phyloP scores from a whole-genome alignment of 2,888 invertebrate genomes.

The Hydrotaea cyrtoneurina region DNA sequence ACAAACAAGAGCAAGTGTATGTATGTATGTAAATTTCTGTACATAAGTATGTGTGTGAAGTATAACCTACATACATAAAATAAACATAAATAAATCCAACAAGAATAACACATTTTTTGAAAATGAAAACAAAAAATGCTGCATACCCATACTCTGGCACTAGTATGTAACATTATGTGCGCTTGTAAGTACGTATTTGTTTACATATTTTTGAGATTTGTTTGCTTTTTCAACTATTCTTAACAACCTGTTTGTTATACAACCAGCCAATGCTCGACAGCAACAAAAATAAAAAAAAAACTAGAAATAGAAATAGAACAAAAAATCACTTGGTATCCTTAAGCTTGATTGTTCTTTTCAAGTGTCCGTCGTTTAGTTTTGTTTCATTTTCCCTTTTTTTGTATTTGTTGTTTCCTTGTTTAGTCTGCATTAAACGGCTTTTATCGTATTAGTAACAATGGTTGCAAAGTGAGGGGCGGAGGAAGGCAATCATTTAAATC shows the following conservation, averaged over 20 bases:
- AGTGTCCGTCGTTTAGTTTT: slow-evolving; percentile 10
- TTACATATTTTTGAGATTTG: slow-evolving; percentile 31
- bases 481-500: slow-evolving; percentile 35
- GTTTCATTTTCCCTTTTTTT: not conserved
- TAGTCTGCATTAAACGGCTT: slow-evolving; percentile 24
- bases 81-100: slow-evolving; percentile 44
- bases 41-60: slow-evolving; percentile 18
- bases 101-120: slow-evolving; percentile 5
- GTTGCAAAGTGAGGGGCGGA: not conserved
- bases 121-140: not conserved
- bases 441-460: not conserved
- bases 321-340: slow-evolving; percentile 25
- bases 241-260: slow-evolving; percentile 43
- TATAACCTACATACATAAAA: slow-evolving; percentile 53
- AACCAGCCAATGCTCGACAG: not conserved
- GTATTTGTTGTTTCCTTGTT: slow-evolving; percentile 6
- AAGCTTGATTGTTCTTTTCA: slow-evolving; percentile 41
- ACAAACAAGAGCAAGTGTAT: slow-evolving; percentile 38
- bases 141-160: not conserved
- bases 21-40: slow-evolving; percentile 10
- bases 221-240: slow-evolving; percentile 56
- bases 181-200: slow-evolving; percentile 27
- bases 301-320: not conserved
- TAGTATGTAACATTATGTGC: too few relatives aligned
- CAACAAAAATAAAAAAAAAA: not conserved